Evolutionary conservation across 2,113 vertebrate genomes (phyloP), one percentile per base, ranked within the genome.

Genomic region (Nestor notabilis): DNA sequence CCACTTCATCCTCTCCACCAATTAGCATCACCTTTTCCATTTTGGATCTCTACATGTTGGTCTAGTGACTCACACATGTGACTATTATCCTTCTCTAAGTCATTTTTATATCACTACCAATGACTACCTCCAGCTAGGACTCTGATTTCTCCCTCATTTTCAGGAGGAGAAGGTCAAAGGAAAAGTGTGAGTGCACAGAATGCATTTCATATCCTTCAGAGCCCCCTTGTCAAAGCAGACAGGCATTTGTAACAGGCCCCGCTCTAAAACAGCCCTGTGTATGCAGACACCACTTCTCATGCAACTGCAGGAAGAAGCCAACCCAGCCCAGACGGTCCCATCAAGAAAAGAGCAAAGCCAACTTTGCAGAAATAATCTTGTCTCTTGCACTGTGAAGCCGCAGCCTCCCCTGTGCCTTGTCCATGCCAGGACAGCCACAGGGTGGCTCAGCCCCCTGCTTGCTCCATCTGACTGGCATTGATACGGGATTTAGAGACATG

Each of bases 91-190:
- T 46, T 47, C 69, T 60, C 2, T 5, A 6, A 44, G 50, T 11
- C 3, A 1, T 31, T 64, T 11, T 65, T 37, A 44, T 16, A 9
- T 2, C 39, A 9, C 0, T 0, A 37, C 19, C 35, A 11, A 3
- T 8, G 52, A 63, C 27, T 41, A 17, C 35, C 49, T 58, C 37
- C 69, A 52, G 44, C 21, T 4, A 29, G 55, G 41, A 33, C 44
- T 86, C 41, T 3, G 12, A 50, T 53, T 82, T 37, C 44, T 49
- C 37, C 25, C 50, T 46, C 31, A 0, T n/a, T 82, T 85, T 53
- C 61, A 49, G 12, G 28, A 33, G 68, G 31, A 47, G n/a, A 65
- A 56, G 41, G n/a, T 49, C 33, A 82, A 65, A 53, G 15, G 11
- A 50, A 43, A 87, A 63, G 60, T 2, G 4, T 0, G 7, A 86